Evolutionary conservation across 2,888 invertebrate species (phyloP), one percentile per base, ranked within the genome.

Genomic region (Nebria salina): DNA sequence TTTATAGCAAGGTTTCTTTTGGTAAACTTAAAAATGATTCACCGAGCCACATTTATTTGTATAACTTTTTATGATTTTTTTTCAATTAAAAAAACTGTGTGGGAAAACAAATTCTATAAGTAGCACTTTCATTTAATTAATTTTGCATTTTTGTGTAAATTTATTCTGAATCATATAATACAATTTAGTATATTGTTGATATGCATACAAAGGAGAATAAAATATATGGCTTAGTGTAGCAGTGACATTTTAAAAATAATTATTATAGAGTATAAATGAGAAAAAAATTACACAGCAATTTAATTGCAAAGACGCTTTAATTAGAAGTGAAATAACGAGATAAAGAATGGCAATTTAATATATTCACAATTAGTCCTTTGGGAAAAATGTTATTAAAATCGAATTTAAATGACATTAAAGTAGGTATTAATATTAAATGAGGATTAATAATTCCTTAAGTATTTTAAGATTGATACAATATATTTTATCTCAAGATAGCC

Each of bases 361-460:
- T 25, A 72, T 77, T 77, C 54, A 15, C 72, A 77, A 72, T 77
- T 77, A 77, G 41, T 54, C 77, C n/a, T 64, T 4, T 5, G 34
- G 34, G 72, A 77, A 77, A 20, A 42, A 64, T 76, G 70, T 77
- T 77, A 72, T 77, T 77, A 77, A 77, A 77, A 72, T 77, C n/a
- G 43, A 77, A 72, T 77, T 77, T 54, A 43, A 65, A 20, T 11
- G 13, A 54, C 2, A 26, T 25, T 66, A 70, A 26, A 4, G 25
- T 15, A 7, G 70, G 15, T 15, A 70, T 70, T 70, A 70, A 15
- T n/a, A 11, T 25, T 20, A 11, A 25, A 70, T 11, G 15, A 9
- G 15, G 6, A n/a, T 70, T 20, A 70, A 70, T 34, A 34, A 4
- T 34, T 34, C 34, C 34, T 34, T 5, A 34, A 34, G 34, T 34